Conservation (phyloP, 53 echinoderm and acorn worm genomes). For the Stichopus horrens region DNA sequence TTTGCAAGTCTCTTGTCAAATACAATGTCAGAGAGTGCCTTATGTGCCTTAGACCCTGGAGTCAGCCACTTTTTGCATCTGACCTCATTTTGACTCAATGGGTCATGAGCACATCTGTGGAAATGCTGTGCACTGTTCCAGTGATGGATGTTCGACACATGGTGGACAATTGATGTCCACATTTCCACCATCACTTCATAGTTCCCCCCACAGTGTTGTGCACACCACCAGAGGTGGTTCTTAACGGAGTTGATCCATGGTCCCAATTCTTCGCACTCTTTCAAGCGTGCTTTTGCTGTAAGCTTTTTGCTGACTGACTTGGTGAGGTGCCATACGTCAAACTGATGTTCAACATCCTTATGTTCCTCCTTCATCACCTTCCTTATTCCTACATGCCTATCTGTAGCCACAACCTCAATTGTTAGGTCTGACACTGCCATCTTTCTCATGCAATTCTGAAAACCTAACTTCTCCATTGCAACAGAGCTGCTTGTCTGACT, state of each 20-base stretch:
- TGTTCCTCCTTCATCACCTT: constrained; percentile 25
- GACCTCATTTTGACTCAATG: not conserved
- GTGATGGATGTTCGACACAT: not conserved
- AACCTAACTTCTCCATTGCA: no score
- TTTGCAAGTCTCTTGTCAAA: constrained; percentile 47
- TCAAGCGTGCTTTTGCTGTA: constrained; percentile 11
- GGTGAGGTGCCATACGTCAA: constrained; percentile 42
- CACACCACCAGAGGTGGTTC: constrained; percentile 54
- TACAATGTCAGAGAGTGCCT: constrained; percentile 34
- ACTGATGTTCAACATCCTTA: no score
- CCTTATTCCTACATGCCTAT: no score
- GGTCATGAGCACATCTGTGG: constrained; percentile 42
- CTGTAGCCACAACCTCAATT: constrained; percentile 17
- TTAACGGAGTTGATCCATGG: constrained; percentile 44
- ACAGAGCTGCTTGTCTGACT: not conserved
- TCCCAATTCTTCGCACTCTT: constrained; percentile 39
- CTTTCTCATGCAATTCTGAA: no score
- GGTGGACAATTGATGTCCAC: constrained; percentile 48
- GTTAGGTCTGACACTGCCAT: not conserved
- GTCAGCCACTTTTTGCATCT: constrained; percentile 53
- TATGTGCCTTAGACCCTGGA: constrained; percentile 34
- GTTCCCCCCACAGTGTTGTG: constrained; percentile 45
- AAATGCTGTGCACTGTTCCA: constrained; percentile 26
- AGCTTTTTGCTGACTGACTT: constrained; percentile 48
- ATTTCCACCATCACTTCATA: constrained; percentile 39